These are phyloP conservation scores for Zaprionus kolodkinae DNA, from an alignment of 1,140 invertebrate genomes.

Conservation along the genomic window DNA sequence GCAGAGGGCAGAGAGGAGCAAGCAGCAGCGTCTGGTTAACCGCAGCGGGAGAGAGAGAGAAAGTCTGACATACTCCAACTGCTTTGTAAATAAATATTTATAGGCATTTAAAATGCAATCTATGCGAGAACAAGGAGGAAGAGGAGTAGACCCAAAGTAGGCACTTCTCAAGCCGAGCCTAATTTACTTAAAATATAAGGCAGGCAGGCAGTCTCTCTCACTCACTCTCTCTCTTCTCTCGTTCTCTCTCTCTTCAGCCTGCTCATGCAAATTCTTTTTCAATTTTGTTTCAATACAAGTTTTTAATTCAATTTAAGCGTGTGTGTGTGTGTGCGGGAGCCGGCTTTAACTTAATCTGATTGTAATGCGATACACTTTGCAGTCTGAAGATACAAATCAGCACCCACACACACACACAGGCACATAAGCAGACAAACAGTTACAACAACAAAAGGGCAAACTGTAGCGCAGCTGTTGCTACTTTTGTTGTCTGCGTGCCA, in stretches of 20 bases:
- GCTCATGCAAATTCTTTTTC: conserved; percentile 68
- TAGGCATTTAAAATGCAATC: conserved; percentile 68
- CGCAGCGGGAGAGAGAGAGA: conserved; percentile 22
- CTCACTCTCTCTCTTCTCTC: background rate
- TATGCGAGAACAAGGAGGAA: conserved; percentile 8
- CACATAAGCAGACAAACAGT: conserved; percentile 2
- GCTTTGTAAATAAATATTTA: conserved; percentile 73
- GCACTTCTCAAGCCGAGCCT: conserved; percentile 38
- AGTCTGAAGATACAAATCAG: conserved; percentile 80
- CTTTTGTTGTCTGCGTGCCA: conserved; percentile 49
- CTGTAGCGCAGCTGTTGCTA: conserved; percentile 71
- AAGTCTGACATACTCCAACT: conserved; percentile 6
- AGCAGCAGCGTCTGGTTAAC: conserved; percentile 36
- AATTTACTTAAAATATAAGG: conserved; percentile 74
- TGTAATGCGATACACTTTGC: conserved; percentile 81
- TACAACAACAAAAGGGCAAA: conserved; percentile 10
- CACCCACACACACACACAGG: conserved; percentile 61
- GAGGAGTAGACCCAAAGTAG: background rate
- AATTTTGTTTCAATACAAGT: conserved; percentile 75
- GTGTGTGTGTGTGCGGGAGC: conserved; percentile 51
- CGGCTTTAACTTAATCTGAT: conserved; percentile 80
- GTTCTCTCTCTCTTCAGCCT: background rate
- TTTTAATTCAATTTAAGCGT: conserved; percentile 76
- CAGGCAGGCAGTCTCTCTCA: background rate
- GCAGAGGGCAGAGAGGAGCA: background rate